Evolutionary conservation across 2,797 vertebrate species (phyloP).

Genomic region (Calcarius lapponicus): DNA sequence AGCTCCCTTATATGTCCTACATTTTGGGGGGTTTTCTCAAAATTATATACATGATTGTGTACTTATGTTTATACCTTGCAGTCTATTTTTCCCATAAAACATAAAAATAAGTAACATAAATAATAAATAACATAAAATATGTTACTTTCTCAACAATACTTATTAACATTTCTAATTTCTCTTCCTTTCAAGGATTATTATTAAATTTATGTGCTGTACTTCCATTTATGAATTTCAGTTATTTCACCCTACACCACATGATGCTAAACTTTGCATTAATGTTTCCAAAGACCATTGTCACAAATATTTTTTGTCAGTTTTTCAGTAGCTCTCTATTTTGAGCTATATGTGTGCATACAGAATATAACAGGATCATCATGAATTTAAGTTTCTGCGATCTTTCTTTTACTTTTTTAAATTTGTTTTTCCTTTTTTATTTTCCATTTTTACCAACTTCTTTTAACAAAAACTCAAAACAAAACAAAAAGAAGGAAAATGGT

Average conservation of each 20-base stretch:
- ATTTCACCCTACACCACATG: not conserved
- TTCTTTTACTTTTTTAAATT: not conserved
- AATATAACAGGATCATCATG: not conserved
- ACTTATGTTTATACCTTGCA: not conserved
- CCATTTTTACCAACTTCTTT: rapidly evolving
- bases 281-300: not conserved
- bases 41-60: not conserved
- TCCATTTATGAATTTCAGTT: not conserved
- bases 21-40: not conserved
- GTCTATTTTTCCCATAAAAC: not conserved
- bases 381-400: not conserved
- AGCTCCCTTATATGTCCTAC: not conserved
- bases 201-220: not conserved
- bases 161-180: not conserved
- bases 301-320: not conserved
- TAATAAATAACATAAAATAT: not conserved
- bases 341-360: not conserved
- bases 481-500: not conserved
- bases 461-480: not conserved
- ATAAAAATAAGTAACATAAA: too few relatives aligned
- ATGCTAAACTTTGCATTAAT: not conserved
- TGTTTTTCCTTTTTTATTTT: not conserved
- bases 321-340: not conserved
- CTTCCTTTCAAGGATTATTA: not conserved
- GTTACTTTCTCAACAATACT: not conserved